A percentile compares a stretch with the other conserved stretches of the same genome.
phyloP scores from a whole-genome alignment of 92 coral and sea anemone species.

The Zoanthus sansibaricus region DNA sequence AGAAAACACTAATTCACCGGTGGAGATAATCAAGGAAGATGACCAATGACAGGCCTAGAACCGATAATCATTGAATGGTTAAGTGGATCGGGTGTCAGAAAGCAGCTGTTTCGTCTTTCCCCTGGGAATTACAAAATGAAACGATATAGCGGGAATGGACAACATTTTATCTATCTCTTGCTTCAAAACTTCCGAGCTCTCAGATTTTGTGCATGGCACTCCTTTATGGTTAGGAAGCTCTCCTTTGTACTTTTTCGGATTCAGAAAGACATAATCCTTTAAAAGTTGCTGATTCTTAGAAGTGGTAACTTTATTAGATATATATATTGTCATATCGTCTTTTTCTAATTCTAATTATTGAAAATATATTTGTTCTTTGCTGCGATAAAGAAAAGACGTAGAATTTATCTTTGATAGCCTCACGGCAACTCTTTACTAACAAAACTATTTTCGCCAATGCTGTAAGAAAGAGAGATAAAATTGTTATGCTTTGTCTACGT shows the following conservation, averaged over 20 bases:
- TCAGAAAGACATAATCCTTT: constrained; percentile 22
- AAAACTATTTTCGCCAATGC: background rate
- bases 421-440: background rate
- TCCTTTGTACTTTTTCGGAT: constrained; percentile 11
- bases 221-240: background rate
- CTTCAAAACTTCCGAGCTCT: constrained; percentile 1
- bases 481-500: background rate
- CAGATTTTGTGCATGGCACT: constrained; percentile 20
- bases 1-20: constrained; percentile 68
- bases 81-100: constrained; percentile 66
- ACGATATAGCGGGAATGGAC: constrained; percentile 19
- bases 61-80: constrained; percentile 41
- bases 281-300: constrained; percentile 1
- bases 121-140: constrained; percentile 64
- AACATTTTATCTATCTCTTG: constrained; percentile 4
- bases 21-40: constrained; percentile 40
- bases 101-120: constrained; percentile 68
- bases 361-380: background rate
- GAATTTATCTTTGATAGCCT: background rate
- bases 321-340: background rate
- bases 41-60: constrained; percentile 44
- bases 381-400: background rate
- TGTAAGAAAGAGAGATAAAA: background rate
- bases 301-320: background rate
- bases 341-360: background rate